A percentile compares a stretch with the other conserved stretches of the same genome.
phyloP scores from a whole-genome alignment of 2,797 vertebrate genomes.

The Sardinella longiceps region DNA sequence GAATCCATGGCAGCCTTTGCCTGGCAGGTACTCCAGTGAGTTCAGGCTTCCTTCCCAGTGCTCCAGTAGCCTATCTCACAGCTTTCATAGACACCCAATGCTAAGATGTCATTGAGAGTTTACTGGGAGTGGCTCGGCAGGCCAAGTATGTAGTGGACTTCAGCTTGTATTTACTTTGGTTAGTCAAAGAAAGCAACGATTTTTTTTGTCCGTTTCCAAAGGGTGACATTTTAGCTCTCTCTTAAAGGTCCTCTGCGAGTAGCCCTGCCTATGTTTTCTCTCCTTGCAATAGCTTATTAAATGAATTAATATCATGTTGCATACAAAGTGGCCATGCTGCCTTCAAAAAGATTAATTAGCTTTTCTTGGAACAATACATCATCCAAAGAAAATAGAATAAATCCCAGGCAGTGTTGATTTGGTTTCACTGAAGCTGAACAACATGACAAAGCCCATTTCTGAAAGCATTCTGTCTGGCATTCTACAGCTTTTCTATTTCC shows the following conservation, averaged over 20 bases:
- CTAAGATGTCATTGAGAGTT: not conserved
- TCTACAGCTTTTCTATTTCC: not conserved
- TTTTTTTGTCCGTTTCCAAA: constrained; percentile 30
- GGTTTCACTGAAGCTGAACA: constrained; percentile 54
- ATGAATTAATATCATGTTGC: constrained; percentile 1
- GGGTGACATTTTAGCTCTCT: not conserved
- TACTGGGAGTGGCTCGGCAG: not conserved
- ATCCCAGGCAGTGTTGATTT: not conserved
- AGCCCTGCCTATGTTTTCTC: constrained; percentile 14
- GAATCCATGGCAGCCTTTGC: not conserved
- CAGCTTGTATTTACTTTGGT: not conserved
- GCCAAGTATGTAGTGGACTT: not conserved
- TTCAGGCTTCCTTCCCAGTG: not conserved
- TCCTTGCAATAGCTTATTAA: constrained; percentile 10
- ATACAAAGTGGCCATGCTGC: not conserved
- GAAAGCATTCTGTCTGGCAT: not conserved
- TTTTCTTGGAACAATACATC: not conserved
- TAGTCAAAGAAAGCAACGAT: not conserved
- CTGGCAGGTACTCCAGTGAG: not conserved
- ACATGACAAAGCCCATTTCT: constrained; percentile 43
- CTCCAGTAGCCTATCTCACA: not conserved
- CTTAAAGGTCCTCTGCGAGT: not conserved
- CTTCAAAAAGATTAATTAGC: not conserved
- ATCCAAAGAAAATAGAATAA: constrained; percentile 18
- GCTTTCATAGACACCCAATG: not conserved